A percentile compares a stretch with the other conserved stretches of the same genome.
These are phyloP conservation scores for Candoia aspera DNA, from an alignment of 2,113 vertebrate genomes.

Conservation along the genomic window DNA sequence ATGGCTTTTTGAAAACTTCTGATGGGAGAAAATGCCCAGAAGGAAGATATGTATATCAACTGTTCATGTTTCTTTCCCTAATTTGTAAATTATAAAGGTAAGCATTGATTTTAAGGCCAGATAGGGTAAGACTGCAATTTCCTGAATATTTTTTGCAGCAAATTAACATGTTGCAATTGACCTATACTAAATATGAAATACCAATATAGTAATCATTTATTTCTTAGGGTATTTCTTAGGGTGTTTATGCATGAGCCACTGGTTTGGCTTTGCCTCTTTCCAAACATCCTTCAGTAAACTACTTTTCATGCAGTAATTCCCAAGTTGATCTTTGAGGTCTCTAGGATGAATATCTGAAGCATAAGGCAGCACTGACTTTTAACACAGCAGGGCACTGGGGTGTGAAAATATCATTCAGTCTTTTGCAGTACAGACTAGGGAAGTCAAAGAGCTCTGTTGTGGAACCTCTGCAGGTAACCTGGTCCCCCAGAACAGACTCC, in stretches of 20 bases:
- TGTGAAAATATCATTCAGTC: neutral
- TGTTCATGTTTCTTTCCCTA: constrained; percentile 39
- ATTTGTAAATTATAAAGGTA: constrained; percentile 54
- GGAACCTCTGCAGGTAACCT: neutral
- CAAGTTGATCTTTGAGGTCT: neutral
- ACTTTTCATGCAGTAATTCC: neutral
- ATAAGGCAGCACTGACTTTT: neutral
- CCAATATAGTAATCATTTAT: neutral
- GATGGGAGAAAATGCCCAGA: neutral
- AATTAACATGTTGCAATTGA: neutral
- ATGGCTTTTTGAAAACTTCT: neutral
- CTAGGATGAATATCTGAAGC: neutral
- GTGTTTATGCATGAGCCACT: neutral
- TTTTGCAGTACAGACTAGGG: neutral
- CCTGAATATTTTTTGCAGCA: neutral
- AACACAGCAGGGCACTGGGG: neutral
- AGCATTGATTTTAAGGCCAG: constrained; percentile 55
- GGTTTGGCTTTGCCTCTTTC: neutral
- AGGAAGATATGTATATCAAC: neutral
- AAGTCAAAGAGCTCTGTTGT: neutral
- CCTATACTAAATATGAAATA: neutral
- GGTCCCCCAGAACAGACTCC: neutral
- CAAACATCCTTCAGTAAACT: neutral
- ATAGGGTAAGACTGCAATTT: constrained; percentile 37
- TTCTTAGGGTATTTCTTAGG: neutral